phyloP scores from a whole-genome alignment of 2,888 invertebrate species.

The Troilus luridus region DNA sequence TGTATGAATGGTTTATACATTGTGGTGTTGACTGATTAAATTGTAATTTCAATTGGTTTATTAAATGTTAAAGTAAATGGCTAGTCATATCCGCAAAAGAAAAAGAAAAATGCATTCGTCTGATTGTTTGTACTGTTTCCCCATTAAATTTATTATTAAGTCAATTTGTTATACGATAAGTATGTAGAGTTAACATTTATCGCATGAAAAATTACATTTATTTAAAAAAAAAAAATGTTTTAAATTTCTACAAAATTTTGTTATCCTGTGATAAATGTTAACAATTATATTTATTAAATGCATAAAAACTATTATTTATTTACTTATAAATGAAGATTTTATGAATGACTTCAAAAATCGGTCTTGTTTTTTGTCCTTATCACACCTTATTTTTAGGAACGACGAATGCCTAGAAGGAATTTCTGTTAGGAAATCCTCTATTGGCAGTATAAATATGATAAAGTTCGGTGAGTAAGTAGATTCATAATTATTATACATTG shows the following conservation, averaged over 20 bases:
- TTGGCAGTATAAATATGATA: constrained; percentile 53
- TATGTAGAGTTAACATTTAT: constrained; percentile 50
- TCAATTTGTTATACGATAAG: constrained; percentile 54
- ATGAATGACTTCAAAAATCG: constrained; percentile 52
- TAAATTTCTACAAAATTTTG: constrained; percentile 11
- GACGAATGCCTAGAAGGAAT: constrained; percentile 55
- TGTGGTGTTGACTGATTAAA: constrained; percentile 31
- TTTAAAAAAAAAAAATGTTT: constrained; percentile 5
- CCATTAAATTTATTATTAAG: constrained; percentile 50
- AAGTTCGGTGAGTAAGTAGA: neutral
- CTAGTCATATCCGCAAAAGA: constrained; percentile 29
- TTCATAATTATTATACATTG: constrained; percentile 29
- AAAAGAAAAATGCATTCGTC: neutral
- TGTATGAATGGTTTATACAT: constrained; percentile 32
- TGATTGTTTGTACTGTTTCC: constrained; percentile 38
- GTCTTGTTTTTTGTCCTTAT: constrained; percentile 58
- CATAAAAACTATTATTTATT: constrained; percentile 55
- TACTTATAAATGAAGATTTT: constrained; percentile 59
- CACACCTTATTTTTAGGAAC: constrained; percentile 55
- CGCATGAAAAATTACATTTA: constrained; percentile 19
- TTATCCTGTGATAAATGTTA: constrained; percentile 52
- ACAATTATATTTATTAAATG: constrained; percentile 42
- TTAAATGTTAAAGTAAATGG: constrained; percentile 38
- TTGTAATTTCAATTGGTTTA: constrained; percentile 23
- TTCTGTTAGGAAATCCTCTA: constrained; percentile 55